Evolutionary conservation across 2,888 invertebrate genomes (phyloP).

Genomic region (Poecilobothrus nobilitatus): DNA sequence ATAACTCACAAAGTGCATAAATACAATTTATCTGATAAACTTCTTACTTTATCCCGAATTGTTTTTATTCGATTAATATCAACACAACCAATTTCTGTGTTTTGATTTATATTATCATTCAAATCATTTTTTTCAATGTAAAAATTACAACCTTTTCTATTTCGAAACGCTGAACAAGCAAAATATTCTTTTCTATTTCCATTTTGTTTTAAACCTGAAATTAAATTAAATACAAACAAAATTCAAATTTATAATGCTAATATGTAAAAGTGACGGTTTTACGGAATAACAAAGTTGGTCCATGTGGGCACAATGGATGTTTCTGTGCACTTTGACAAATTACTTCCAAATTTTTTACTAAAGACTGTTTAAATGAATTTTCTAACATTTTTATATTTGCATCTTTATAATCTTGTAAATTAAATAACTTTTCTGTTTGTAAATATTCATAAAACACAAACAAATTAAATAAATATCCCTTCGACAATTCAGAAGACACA

Average conservation of each 20-base stretch:
- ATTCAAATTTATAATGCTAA: too few relatives aligned
- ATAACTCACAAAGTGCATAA: neutral
- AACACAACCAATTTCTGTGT: neutral
- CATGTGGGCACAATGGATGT: slow-evolving; percentile 67
- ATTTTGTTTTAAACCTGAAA: neutral
- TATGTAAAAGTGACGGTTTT: slow-evolving; percentile 28
- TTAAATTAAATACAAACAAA: neutral
- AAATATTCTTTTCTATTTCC: slow-evolving; percentile 48
- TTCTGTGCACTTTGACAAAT: slow-evolving; percentile 48
- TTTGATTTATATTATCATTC: neutral
- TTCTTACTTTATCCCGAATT: slow-evolving; percentile 12
- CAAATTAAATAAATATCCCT: too few relatives aligned
- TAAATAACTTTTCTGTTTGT: too few relatives aligned
- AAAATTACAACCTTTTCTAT: slow-evolving; percentile 67
- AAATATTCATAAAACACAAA: too few relatives aligned
- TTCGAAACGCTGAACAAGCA: slow-evolving; percentile 77
- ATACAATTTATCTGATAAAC: slow-evolving; percentile 31
- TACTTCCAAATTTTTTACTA: slow-evolving; percentile 36
- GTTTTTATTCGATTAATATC: neutral
- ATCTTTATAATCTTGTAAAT: too few relatives aligned
- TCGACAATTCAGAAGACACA: too few relatives aligned
- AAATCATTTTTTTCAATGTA: slow-evolving; percentile 45
- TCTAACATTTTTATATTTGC: too few relatives aligned
- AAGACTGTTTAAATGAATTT: too few relatives aligned
- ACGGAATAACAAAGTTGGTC: slow-evolving; percentile 62